Evolutionary conservation across 2,888 invertebrate genomes (phyloP).

Genomic region (Platycnemis pennipes): DNA sequence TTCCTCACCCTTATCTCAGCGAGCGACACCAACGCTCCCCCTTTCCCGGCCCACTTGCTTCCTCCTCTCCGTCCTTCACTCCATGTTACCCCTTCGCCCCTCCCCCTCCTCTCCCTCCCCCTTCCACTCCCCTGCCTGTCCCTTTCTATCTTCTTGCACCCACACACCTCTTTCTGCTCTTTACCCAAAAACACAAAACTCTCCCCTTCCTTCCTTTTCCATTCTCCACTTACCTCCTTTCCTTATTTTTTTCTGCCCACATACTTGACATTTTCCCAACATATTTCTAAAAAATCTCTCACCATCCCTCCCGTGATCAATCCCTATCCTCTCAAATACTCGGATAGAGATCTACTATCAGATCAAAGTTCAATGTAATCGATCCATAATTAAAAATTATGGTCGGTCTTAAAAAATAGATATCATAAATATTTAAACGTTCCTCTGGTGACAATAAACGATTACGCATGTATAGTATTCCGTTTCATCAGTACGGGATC

Average conservation of each 20-base stretch:
- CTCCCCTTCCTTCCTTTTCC: not conserved
- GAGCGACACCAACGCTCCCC: not conserved
- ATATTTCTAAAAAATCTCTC: not conserved
- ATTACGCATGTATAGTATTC: no score
- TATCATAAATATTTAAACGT: no score
- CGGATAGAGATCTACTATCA: no score
- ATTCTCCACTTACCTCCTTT: not conserved
- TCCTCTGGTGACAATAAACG: no score
- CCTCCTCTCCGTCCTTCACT: not conserved
- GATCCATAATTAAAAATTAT: no score
- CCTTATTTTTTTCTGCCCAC: not conserved
- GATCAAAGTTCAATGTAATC: no score
- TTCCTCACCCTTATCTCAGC: not conserved
- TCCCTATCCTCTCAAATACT: no score
- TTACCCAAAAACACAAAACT: not conserved
- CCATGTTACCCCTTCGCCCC: not conserved
- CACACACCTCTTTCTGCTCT: not conserved
- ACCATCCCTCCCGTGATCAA: not conserved
- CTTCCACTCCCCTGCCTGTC: not conserved
- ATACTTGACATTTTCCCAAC: not conserved
- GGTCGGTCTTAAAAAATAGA: no score
- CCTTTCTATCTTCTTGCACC: no score
- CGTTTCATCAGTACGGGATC: no score
- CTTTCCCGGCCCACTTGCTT: constrained; percentile 5
- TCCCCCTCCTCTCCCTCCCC: not conserved